A percentile compares a stretch with the other conserved stretches of the same genome.
Evolutionary conservation across 2,113 vertebrate species (phyloP).

Genomic region (Sylvietta virens): DNA sequence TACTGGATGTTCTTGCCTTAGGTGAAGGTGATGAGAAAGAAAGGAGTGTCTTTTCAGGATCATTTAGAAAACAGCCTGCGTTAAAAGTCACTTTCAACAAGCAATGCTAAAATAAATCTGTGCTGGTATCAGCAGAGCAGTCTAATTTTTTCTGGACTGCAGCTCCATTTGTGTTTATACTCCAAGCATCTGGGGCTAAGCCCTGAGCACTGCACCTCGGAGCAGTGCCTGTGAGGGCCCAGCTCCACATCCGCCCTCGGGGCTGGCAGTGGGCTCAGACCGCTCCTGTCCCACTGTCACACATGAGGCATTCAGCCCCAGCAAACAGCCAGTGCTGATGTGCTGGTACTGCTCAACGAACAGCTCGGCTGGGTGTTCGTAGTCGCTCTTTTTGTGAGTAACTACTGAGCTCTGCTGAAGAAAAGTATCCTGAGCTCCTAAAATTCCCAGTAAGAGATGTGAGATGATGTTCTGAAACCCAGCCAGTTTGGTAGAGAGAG

Average conservation of each 20-base stretch:
- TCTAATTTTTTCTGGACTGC: neutral
- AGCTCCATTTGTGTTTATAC: neutral
- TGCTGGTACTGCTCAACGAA: neutral
- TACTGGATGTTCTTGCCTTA: constrained; percentile 48
- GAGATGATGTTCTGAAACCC: neutral
- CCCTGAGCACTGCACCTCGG: accelerated
- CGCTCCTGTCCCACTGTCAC: neutral
- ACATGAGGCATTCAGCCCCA: accelerated
- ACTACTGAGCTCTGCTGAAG: neutral
- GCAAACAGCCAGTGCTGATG: neutral
- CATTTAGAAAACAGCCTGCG: constrained; percentile 25
- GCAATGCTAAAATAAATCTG: neutral
- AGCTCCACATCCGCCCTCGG: accelerated
- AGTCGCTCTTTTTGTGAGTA: neutral
- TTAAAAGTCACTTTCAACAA: constrained; percentile 54
- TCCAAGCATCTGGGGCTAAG: neutral
- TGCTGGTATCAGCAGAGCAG: neutral
- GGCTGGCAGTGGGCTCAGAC: neutral
- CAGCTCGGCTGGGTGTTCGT: neutral
- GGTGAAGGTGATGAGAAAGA: constrained; percentile 45
- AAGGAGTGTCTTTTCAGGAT: constrained; percentile 38
- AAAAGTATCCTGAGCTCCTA: neutral
- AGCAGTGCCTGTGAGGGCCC: neutral
- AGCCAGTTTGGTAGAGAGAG: neutral
- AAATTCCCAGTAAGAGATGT: neutral